A percentile compares a stretch with the other conserved stretches of the same genome.
Evolutionary conservation across 2,888 invertebrate species (phyloP).

Genomic region (Temnothorax rugatulus): DNA sequence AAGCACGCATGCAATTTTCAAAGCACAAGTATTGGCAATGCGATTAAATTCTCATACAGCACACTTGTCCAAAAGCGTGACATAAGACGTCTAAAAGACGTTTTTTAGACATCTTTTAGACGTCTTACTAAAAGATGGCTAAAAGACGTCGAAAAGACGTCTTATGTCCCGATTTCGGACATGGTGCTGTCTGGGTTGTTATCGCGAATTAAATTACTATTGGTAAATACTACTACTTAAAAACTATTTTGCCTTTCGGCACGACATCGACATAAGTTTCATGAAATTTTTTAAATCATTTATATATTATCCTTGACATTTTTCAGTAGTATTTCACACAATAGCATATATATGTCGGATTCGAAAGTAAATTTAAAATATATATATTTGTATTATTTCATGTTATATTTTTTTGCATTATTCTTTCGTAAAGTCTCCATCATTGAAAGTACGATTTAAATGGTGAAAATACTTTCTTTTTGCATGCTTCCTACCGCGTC

Average conservation of each 20-base stretch:
- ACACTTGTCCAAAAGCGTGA: no score
- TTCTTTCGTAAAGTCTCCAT: background rate
- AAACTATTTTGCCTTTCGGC: background rate
- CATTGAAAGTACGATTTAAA: conserved; percentile 16
- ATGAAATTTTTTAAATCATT: background rate
- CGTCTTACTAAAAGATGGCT: no score
- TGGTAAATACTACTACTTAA: no score
- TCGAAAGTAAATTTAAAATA: background rate
- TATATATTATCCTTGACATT: background rate
- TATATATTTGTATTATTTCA: background rate
- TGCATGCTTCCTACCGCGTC: conserved; percentile 48
- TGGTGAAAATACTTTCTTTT: conserved; percentile 3
- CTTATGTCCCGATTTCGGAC: no score
- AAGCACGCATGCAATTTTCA: background rate
- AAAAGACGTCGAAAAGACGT: no score
- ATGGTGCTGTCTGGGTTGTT: no score
- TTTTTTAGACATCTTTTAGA: no score
- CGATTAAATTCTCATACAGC: no score
- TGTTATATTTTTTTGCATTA: background rate
- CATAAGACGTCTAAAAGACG: no score
- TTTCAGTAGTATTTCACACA: background rate
- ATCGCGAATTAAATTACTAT: no score
- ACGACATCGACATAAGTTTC: background rate
- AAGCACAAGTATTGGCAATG: background rate
- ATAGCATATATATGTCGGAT: background rate